phyloP scores from a whole-genome alignment of 1,140 invertebrate genomes.

The Micrasema longulum region DNA sequence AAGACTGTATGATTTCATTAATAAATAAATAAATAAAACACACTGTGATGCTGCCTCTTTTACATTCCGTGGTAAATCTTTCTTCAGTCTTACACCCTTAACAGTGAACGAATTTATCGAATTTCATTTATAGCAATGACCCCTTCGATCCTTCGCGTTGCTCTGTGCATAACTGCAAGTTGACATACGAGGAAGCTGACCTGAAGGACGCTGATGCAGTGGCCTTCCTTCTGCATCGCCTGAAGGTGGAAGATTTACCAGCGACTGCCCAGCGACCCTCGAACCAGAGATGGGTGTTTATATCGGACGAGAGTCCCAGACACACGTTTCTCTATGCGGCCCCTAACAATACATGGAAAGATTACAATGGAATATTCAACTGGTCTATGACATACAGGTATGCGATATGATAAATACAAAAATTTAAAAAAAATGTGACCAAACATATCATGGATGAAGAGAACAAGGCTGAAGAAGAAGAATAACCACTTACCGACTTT shows the following conservation, averaged over 20 bases:
- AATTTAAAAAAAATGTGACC: background rate
- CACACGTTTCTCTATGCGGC: conserved; percentile 64
- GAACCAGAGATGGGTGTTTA: conserved; percentile 73
- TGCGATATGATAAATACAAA: background rate
- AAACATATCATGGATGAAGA: too few species aligned
- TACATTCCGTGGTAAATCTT: too few species aligned
- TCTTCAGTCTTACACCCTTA: too few species aligned
- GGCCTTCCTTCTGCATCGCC: conserved; percentile 71
- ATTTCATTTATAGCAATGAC: conserved; percentile 55
- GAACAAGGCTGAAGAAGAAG: too few species aligned
- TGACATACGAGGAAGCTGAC: conserved; percentile 65
- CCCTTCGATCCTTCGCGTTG: conserved; percentile 68
- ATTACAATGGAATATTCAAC: conserved; percentile 73
- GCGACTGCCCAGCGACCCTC: conserved; percentile 52
- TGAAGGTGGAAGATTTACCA: conserved; percentile 51
- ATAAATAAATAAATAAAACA: too few species aligned
- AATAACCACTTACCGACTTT: too few species aligned
- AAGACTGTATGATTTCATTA: too few species aligned
- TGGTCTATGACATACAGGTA: conserved; percentile 68
- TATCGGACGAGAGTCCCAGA: conserved; percentile 72
- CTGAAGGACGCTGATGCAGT: conserved; percentile 68
- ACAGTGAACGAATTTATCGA: too few species aligned
- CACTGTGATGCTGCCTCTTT: too few species aligned
- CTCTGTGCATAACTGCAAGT: conserved; percentile 68
- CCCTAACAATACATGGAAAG: conserved; percentile 56